Evolutionary conservation across 2,113 vertebrate genomes (phyloP), one percentile per base, ranked within the genome.

Genomic region (Xenopus laevis): DNA sequence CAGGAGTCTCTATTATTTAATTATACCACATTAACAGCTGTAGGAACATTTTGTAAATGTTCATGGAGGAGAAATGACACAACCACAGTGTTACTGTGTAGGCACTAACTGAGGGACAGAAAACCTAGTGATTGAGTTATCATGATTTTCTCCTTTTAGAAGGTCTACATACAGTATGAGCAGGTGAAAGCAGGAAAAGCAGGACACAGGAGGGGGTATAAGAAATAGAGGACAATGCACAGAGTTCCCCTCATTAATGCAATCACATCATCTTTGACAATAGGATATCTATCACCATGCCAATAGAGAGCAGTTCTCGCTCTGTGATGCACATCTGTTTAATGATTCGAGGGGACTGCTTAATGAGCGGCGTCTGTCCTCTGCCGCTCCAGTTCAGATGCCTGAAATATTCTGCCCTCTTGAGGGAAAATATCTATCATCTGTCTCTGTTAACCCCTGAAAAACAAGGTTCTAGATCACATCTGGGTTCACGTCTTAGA

Each of bases 241-340:
- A 78, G 76, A 80, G n/a, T 30, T 0, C 77, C 83, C 83, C 82
- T 90, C 84, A 78, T 93, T 90, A 91, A 74, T 63, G 57, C 84
- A 27, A 92, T 90, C 89, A 87, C 84, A 84, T 91, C 89, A 87
- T 71, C 61, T 0, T 78, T 87, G 91, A 89, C 88, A 88, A 88
- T 76, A 9, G 65, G 61, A 68, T 71, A 84, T 88, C 90, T 86
- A 83, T 80, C 60, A 76, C 82, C 0, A 64, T 71, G 74, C 85
- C 13, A 59, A 74, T 40, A 68, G 82, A 73, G 79, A 73, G 81
- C 79, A 47, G 79, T 87, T 85, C 78, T 83, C 88, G 86, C 88
- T 81, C 84, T 78, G 77, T 7, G 59, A 86, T 80, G 84, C 63
- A 6, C 50, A 10, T 78, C 79, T 78, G 44, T 17, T 69, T 89